These are phyloP conservation scores for Peromyscus attwateri DNA, from an alignment of 2,797 vertebrate genomes.

Conservation along the genomic window DNA sequence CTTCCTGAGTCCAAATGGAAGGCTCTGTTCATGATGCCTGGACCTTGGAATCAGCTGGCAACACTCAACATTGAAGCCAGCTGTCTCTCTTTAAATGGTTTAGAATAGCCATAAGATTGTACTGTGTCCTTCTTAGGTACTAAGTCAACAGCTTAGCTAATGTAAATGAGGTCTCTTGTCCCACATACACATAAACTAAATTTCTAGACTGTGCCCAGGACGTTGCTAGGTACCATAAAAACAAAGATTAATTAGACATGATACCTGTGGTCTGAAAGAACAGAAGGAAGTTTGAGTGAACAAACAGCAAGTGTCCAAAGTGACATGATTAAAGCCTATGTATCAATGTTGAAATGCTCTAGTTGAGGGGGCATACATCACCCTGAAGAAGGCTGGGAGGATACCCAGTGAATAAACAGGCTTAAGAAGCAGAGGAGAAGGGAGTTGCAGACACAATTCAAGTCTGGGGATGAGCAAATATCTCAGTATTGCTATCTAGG, in stretches of 20 bases:
- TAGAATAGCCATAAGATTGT: background rate
- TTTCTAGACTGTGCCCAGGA: background rate
- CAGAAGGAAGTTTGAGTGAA: background rate
- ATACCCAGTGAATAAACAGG: background rate
- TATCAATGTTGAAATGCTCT: background rate
- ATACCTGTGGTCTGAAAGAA: background rate
- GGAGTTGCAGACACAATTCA: background rate
- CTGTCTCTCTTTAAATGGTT: background rate
- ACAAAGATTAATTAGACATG: background rate
- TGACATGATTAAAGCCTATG: rapidly evolving
- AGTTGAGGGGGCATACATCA: background rate
- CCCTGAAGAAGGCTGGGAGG: background rate
- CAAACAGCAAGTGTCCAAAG: no score
- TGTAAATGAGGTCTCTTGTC: background rate
- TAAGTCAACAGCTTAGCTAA: background rate
- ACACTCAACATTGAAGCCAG: rapidly evolving
- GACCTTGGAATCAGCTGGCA: background rate
- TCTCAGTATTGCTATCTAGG: background rate
- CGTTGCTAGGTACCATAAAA: background rate
- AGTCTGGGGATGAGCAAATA: background rate
- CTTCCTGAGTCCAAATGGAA: background rate
- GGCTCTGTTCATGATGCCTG: rapidly evolving
- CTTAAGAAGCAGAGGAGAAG: background rate
- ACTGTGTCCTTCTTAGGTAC: background rate
- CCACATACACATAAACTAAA: background rate